Base-by-base conservation (phyloP, 2,113 vertebrate genomes). In the Morone saxatilis region DNA sequence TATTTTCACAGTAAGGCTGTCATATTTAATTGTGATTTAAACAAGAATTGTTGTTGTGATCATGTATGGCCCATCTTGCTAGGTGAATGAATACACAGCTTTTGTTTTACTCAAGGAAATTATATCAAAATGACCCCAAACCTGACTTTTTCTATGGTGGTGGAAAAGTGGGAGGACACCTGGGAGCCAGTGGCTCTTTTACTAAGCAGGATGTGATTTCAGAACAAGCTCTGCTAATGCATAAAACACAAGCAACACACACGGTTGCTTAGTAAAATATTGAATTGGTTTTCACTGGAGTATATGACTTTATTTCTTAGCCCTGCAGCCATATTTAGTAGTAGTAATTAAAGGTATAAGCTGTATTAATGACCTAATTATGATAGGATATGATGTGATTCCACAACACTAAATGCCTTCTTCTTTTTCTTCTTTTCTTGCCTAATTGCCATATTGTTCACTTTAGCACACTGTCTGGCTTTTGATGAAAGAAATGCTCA, bases 211-310 rank as follows among this genome's bases (percentile, higher is more conserved):
- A 63, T 48, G 57, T 76, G 70, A 72, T 87, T 86, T 80, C 53
- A 68, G 36, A 86, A 77, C 81, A 80, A 74, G 13, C 57, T 61
- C 48, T 66, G 56, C 78, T 82, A 71, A 85, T 85, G 79, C 54
- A 80, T 85, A 59, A 86, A 86, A 80, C 66, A 71, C 53, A 65
- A 68, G 59, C 71, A 61, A 76, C 47, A 82, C 71, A 82, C 78
- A 76, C 57, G 68, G 53, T 80, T 80, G 67, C 66, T 81, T 83
- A 17, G 78, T 85, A 76, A 75, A 73, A 89, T 76, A 89, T 76
- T 85, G 40, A 69, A 87, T 67, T 73, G 14, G 38, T 82, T 84
- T 82, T 84, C 72, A 74, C 54, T 70, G 45, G 76, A 50, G 54
- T 77, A 43, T 76, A 38, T 38, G 47, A 50, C 38, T 85, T 72